These are phyloP conservation scores for Pristionchus arcanus DNA, from an alignment of 2,888 invertebrate species.

Conservation along the genomic window DNA sequence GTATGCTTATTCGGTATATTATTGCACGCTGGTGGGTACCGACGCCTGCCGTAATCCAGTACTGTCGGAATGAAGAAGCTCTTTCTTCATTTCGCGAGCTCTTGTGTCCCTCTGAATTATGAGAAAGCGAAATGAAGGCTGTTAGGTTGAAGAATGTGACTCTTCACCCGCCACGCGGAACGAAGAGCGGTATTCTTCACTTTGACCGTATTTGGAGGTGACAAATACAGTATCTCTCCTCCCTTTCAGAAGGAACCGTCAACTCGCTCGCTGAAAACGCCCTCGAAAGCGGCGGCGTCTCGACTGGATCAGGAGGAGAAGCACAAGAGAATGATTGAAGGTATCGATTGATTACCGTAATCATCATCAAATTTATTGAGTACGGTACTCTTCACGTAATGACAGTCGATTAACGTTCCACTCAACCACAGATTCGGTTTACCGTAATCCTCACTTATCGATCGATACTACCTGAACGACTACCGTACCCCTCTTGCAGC, in stretches of 20 bases:
- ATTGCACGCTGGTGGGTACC: neutral
- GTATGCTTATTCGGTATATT: too few species aligned
- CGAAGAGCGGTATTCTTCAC: neutral
- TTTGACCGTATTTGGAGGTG: too few species aligned
- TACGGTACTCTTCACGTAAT: too few species aligned
- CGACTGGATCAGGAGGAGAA: conserved; percentile 19
- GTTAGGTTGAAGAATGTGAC: too few species aligned
- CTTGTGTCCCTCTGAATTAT: too few species aligned
- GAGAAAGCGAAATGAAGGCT: too few species aligned
- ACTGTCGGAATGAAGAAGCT: neutral
- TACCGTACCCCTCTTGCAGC: neutral
- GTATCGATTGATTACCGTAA: neutral
- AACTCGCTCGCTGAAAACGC: neutral
- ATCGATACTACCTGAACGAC: neutral
- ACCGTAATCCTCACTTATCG: neutral
- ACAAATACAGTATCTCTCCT: neutral
- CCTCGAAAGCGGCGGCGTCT: neutral
- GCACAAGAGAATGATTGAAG: conserved; percentile 47
- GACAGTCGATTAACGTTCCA: too few species aligned
- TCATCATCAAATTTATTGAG: too few species aligned
- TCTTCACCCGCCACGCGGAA: too few species aligned
- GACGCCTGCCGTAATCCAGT: too few species aligned
- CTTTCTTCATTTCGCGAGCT: too few species aligned
- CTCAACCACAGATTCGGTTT: too few species aligned
- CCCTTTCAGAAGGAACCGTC: conserved; percentile 27